These are phyloP conservation scores for Chloroclystis v-ata DNA, from an alignment of 2,888 invertebrate genomes.

Conservation along the genomic window DNA sequence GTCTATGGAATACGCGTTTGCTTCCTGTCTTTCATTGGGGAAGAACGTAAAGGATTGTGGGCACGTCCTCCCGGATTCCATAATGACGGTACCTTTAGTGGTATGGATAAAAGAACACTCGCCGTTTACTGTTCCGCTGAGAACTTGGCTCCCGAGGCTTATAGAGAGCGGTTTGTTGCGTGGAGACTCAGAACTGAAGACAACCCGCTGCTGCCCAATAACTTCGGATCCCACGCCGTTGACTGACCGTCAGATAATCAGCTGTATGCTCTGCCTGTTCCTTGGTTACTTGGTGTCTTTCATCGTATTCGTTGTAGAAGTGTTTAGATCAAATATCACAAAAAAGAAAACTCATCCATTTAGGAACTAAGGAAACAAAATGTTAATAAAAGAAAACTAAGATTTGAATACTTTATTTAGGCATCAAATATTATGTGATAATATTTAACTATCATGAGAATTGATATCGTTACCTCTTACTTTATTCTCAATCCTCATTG, in stretches of 20 bases:
- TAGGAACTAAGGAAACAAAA: constrained; percentile 1
- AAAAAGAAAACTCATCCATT: constrained; percentile 29
- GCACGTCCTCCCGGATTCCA: constrained; percentile 53
- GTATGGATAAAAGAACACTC: constrained; percentile 57
- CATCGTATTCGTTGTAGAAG: constrained; percentile 44
- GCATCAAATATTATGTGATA: constrained; percentile 30
- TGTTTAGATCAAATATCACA: constrained; percentile 35
- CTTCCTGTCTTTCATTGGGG: constrained; percentile 47
- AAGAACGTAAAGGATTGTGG: constrained; percentile 56
- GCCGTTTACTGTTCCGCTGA: constrained; percentile 42
- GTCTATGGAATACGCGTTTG: constrained; percentile 55
- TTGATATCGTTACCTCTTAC: no score
- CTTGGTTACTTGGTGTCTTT: constrained; percentile 45
- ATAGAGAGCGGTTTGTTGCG: constrained; percentile 55
- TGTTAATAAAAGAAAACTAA: constrained; percentile 19
- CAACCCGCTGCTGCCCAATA: constrained; percentile 27
- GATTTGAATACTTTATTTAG: constrained; percentile 30
- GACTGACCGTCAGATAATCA: constrained; percentile 46
- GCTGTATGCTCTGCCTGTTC: constrained; percentile 48
- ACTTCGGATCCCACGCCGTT: constrained; percentile 48
- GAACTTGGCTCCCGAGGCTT: constrained; percentile 51
- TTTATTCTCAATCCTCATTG: no score
- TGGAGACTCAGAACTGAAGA: constrained; percentile 36
- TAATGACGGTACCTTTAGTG: constrained; percentile 55
- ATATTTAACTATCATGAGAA: no score